phyloP scores from a whole-genome alignment of 35 echinoderm and acorn worm species.

The Holothuria glaberrima region DNA sequence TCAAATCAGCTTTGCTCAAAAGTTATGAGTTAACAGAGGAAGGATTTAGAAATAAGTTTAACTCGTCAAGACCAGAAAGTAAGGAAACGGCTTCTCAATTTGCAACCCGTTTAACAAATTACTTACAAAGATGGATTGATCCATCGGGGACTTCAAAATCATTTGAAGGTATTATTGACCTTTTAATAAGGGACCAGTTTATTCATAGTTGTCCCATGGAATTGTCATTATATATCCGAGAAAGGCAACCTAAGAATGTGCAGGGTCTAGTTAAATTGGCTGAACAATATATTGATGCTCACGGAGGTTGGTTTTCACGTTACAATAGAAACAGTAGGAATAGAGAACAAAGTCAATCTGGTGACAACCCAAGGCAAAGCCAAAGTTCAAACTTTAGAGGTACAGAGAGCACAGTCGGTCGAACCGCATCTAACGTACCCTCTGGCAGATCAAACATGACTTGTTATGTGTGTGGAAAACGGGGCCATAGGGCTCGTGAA shows the following conservation, averaged over 20 bases:
- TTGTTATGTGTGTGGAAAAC: too few relatives aligned
- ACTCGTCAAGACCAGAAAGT: background rate
- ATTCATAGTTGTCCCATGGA: background rate
- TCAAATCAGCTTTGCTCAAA: slow-evolving; percentile 32
- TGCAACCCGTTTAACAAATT: slow-evolving; percentile 28
- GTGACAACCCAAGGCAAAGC: too few relatives aligned
- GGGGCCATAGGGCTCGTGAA: too few relatives aligned
- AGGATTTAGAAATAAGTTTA: slow-evolving; percentile 48
- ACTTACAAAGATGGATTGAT: slow-evolving; percentile 47
- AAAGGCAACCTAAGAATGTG: slow-evolving; percentile 7
- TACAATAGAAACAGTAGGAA: background rate
- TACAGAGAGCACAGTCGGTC: too few relatives aligned
- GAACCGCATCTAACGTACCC: too few relatives aligned
- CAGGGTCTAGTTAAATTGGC: slow-evolving; percentile 21
- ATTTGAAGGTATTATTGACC: slow-evolving; percentile 1
- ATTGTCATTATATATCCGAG: slow-evolving; percentile 43
- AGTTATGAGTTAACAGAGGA: slow-evolving; percentile 55
- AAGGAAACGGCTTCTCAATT: slow-evolving; percentile 60
- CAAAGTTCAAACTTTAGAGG: too few relatives aligned
- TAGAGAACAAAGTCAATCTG: background rate
- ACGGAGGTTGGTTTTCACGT: slow-evolving; percentile 13
- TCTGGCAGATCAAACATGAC: too few relatives aligned
- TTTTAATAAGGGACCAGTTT: slow-evolving; percentile 49
- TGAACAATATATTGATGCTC: slow-evolving; percentile 60
- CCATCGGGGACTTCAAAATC: slow-evolving; percentile 12